phyloP scores from a whole-genome alignment of 1,140 invertebrate species.

The Aphelenchoides avenae region DNA sequence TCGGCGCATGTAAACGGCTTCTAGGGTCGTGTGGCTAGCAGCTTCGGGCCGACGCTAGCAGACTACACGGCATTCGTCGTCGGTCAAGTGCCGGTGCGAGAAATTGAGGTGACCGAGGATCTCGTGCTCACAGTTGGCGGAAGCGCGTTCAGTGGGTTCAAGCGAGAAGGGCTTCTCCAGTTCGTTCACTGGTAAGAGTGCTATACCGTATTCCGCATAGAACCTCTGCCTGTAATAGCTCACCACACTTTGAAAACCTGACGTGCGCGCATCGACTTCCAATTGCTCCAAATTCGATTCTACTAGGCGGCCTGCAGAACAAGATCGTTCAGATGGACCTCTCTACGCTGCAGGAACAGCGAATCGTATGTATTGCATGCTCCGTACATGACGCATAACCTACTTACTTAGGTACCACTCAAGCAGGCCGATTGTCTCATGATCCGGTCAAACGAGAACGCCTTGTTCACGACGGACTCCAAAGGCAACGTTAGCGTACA shows the following conservation, averaged over 20 bases:
- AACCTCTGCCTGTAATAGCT: neutral
- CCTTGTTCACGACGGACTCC: constrained; percentile 10
- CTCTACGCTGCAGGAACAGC: constrained; percentile 14
- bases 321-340: constrained; percentile 19
- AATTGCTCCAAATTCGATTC: constrained; percentile 8
- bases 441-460: constrained; percentile 10
- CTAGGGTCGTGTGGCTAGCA: constrained; percentile 15
- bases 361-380: neutral
- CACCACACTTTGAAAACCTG: constrained; percentile 1
- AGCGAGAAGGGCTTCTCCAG: constrained; percentile 13
- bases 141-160: constrained; percentile 6
- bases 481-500: constrained; percentile 9
- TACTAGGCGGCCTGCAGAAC: constrained; percentile 5
- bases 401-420: neutral
- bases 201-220: neutral
- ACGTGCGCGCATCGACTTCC: constrained; percentile 7
- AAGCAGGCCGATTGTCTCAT: constrained; percentile 13
- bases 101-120: constrained; percentile 10
- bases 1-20: neutral
- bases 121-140: constrained; percentile 1
- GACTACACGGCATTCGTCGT: constrained; percentile 12
- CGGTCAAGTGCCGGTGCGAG: neutral
- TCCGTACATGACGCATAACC: neutral
- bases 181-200: constrained; percentile 14
- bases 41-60: neutral